Base-by-base conservation (phyloP, 2,888 invertebrate genomes). In the Cephus pygmeus region DNA sequence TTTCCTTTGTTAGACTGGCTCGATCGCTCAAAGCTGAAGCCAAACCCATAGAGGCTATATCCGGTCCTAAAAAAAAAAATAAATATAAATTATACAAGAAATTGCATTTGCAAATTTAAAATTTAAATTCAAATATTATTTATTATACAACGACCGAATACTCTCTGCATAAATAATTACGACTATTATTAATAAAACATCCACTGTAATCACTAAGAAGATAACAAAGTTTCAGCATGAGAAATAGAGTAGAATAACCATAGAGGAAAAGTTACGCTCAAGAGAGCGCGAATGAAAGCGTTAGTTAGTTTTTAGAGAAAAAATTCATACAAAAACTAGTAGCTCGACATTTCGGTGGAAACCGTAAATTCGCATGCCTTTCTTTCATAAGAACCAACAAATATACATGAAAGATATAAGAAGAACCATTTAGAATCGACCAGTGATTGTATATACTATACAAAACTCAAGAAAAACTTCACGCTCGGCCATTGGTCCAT, bases 11-110 rank as follows among this genome's bases (percentile, higher is more conserved):
- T 81, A 80, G 73, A 82, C 87, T 82, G n/a, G 87, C 81, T 4
- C 83, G 86, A 75, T 94, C 93, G 68, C 93, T 92, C 79, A 93
- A 92, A 12, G 92, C 92, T 73, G 93, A 92, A 1, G 93, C 95
- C 3, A 97, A 92, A 31, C 97, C 97, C 93, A 98, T 95, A 12
- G 96, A 95, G 4, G 95, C 95, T 84, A 97, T 93, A 85, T 96
- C 95, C 0, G 96, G 96, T 76, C 95, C 95, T 92, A 92, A 80
- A 77, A 68, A 31, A 31, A 31, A 40, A 69, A 69, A 33, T 31
- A 33, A 76, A 75, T 34, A 31, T 12, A 75, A n/a, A 15, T 23
- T n/a, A 69, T 30, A 33, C 1, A 69, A 30, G 2, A 71, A 71
- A 71, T 2, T 31, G 2, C 9, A 9, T 56, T 56, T 2, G 23